Conservation (phyloP, 1,140 invertebrate species). For the Lepidurus couesii region DNA sequence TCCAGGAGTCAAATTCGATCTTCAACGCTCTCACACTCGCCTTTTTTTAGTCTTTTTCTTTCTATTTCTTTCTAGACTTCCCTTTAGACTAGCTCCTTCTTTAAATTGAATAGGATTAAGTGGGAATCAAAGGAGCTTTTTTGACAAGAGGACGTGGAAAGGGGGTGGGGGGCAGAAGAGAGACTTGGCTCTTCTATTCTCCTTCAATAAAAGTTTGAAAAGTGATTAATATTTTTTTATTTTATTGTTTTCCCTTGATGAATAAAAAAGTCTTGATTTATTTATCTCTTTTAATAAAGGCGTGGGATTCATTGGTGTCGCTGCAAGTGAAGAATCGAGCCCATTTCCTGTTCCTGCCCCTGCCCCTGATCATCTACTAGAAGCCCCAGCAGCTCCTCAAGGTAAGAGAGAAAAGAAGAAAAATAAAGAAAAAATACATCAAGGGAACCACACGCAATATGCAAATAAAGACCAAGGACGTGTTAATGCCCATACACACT, state of each 20-base stretch:
- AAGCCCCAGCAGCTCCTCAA: neutral
- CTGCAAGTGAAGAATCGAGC: neutral
- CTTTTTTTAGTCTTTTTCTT: neutral
- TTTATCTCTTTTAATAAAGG: neutral
- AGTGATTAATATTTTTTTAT: neutral
- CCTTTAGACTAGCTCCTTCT: constrained; percentile 2
- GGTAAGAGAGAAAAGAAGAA: neutral
- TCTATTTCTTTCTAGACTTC: neutral
- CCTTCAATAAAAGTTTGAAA: neutral
- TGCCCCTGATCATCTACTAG: constrained; percentile 1
- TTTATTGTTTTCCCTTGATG: neutral
- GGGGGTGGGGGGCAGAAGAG: neutral
- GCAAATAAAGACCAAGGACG: constrained; percentile 17
- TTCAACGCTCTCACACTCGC: neutral
- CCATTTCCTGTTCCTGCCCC: constrained; percentile 17
- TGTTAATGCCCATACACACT: neutral
- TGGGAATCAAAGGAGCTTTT: constrained; percentile 10
- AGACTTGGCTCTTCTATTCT: too few species aligned
- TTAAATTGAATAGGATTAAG: constrained; percentile 10
- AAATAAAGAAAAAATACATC: neutral
- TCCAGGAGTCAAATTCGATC: constrained; percentile 21
- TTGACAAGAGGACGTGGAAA: neutral
- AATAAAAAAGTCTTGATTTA: neutral
- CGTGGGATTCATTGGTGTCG: neutral
- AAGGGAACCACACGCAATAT: neutral